phyloP scores from a whole-genome alignment of 2,797 vertebrate species.

The Eospalax fontanierii region DNA sequence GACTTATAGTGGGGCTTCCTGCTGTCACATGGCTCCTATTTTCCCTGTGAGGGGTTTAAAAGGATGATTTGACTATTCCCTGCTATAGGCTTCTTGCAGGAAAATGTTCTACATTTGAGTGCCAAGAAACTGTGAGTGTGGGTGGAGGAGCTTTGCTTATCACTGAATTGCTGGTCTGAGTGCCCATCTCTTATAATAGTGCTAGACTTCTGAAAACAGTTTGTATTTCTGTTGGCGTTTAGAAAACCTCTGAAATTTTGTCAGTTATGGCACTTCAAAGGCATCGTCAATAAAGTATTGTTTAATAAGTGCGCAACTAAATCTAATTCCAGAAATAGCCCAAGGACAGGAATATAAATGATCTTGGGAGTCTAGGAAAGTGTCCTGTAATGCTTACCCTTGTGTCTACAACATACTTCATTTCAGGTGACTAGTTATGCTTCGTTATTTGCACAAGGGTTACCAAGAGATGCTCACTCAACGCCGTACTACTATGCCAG shows the following conservation, averaged over 20 bases:
- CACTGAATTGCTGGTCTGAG: not conserved
- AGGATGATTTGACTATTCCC: not conserved
- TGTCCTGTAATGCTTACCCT: not conserved
- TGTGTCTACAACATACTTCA: not conserved
- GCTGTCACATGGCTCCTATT: not conserved
- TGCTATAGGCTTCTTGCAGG: not conserved
- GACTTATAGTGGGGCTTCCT: accelerated
- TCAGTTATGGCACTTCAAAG: not conserved
- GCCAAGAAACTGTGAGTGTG: not conserved
- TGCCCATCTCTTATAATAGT: not conserved
- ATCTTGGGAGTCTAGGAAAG: not conserved
- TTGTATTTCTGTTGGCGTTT: not conserved
- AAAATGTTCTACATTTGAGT: not conserved
- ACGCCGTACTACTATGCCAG: constrained; percentile 97
- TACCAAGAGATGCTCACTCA: constrained; percentile 97
- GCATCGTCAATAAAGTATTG: not conserved
- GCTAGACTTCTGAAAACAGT: not conserved
- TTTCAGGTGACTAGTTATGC: constrained; percentile 95
- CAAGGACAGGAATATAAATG: not conserved
- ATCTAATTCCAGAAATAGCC: not conserved
- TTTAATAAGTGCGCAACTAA: not conserved
- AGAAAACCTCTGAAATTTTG: not conserved
- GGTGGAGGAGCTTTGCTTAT: too few relatives aligned
- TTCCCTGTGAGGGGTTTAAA: not conserved
- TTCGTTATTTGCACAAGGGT: constrained; percentile 95